Percentiles rank a stretch among this genome's conserved stretches.
These are phyloP conservation scores for Drosophila lacicola DNA, from an alignment of 2,888 invertebrate species.

Conservation along the genomic window DNA sequence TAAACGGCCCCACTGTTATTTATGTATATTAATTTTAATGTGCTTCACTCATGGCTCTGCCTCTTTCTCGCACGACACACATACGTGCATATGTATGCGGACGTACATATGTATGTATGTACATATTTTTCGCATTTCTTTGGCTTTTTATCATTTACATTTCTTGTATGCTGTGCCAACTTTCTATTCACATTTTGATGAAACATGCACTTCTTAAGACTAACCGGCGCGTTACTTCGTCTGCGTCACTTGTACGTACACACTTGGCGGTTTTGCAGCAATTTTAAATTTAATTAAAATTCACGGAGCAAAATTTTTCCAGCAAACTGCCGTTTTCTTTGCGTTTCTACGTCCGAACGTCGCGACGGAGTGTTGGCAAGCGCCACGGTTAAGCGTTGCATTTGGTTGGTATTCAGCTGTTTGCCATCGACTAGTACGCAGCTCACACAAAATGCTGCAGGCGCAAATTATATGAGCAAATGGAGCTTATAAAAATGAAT, in stretches of 20 bases:
- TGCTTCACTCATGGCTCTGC: constrained; percentile 49
- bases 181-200: constrained; percentile 55
- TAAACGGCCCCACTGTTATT: constrained; percentile 61
- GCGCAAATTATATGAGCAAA: no score
- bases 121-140: constrained; percentile 65
- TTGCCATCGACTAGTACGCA: constrained; percentile 20
- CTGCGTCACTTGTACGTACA: constrained; percentile 40
- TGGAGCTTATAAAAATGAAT: no score
- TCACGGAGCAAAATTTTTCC: constrained; percentile 51
- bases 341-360: constrained; percentile 60
- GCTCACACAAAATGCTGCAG: neutral
- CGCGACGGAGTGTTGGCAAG: constrained; percentile 56
- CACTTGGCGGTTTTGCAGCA: constrained; percentile 48
- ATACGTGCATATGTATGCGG: constrained; percentile 45
- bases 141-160: constrained; percentile 67
- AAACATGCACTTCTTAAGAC: constrained; percentile 38
- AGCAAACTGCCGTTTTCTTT: constrained; percentile 58
- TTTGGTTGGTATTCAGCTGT: constrained; percentile 50
- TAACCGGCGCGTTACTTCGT: constrained; percentile 43
- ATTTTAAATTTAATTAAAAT: constrained; percentile 58
- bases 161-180: constrained; percentile 59
- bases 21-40: constrained; percentile 54
- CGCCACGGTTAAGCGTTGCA: constrained; percentile 45
- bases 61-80: constrained; percentile 40
- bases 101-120: constrained; percentile 38